Conservation (phyloP, 2,797 vertebrate genomes). For the Nannoperca obscura region DNA sequence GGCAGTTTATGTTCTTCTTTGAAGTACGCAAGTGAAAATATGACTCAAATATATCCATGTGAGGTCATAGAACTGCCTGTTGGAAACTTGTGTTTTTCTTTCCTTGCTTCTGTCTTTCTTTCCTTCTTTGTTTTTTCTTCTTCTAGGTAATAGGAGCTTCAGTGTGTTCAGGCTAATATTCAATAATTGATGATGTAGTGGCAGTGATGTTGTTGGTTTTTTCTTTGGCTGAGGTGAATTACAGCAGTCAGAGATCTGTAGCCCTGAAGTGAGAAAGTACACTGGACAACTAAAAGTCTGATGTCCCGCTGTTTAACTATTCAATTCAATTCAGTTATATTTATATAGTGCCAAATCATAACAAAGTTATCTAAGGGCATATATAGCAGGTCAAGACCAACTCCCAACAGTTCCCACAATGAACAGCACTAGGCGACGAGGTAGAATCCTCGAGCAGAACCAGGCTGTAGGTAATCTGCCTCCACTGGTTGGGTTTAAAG, state of each 20-base stretch:
- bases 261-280: conserved; percentile 28
- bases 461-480: too few species aligned
- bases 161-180: conserved; percentile 29
- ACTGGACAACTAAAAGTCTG: conserved; percentile 10
- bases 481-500: too few species aligned
- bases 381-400: too few species aligned
- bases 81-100: not conserved
- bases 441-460: too few species aligned
- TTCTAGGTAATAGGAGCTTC: conserved; percentile 22
- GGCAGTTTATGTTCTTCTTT: conserved; percentile 24
- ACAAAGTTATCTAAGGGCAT: too few species aligned
- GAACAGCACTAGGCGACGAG: too few species aligned
- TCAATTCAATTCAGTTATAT: too few species aligned
- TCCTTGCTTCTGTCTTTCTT: conserved; percentile 1
- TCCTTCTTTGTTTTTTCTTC: not conserved
- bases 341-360: too few species aligned
- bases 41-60: not conserved
- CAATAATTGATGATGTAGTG: conserved; percentile 46
- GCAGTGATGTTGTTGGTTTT: conserved; percentile 36
- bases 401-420: too few species aligned
- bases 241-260: conserved; percentile 10
- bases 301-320: not conserved
- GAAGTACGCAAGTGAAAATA: not conserved
- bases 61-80: not conserved
- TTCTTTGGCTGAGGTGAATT: conserved; percentile 23